phyloP scores from a whole-genome alignment of 2,113 vertebrate genomes.

The Lepisosteus osseus region DNA sequence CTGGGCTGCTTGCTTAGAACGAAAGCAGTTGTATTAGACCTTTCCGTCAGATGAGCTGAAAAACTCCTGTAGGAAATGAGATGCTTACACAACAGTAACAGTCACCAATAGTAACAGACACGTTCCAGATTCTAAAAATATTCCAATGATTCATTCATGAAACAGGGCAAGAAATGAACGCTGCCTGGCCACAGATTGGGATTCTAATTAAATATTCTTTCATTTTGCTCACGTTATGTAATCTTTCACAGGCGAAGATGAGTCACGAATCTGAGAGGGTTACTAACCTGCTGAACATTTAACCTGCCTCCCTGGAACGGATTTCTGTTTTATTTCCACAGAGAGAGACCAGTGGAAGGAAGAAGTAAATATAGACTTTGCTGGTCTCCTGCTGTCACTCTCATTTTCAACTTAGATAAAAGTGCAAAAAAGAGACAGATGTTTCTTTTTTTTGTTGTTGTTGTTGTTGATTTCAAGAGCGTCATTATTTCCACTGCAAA shows the following conservation, averaged over 20 bases:
- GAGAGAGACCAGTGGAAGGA: conserved; percentile 20
- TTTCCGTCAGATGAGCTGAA: neutral
- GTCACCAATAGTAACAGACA: conserved; percentile 45
- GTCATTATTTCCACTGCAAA: no score
- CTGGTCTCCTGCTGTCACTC: neutral
- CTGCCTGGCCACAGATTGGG: conserved; percentile 6
- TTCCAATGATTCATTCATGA: conserved; percentile 39
- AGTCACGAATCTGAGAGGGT: conserved; percentile 33
- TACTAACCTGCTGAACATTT: conserved; percentile 8
- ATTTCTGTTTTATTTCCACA: conserved; percentile 11
- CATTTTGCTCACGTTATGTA: conserved; percentile 37
- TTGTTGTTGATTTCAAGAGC: no score
- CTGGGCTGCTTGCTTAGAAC: neutral
- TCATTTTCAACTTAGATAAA: neutral
- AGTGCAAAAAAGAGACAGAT: no score
- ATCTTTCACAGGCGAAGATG: conserved; percentile 17
- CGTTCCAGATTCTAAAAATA: conserved; percentile 47
- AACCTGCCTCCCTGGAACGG: conserved; percentile 6
- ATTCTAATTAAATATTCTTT: conserved; percentile 43
- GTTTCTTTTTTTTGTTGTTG: no score
- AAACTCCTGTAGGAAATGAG: conserved; percentile 19
- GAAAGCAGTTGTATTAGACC: neutral
- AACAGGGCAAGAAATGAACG: conserved; percentile 3
- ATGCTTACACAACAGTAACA: conserved; percentile 29
- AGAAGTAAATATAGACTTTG: conserved; percentile 20